Evolutionary conservation across 2,113 vertebrate genomes (phyloP).

Genomic region (Gymnarchus niloticus): DNA sequence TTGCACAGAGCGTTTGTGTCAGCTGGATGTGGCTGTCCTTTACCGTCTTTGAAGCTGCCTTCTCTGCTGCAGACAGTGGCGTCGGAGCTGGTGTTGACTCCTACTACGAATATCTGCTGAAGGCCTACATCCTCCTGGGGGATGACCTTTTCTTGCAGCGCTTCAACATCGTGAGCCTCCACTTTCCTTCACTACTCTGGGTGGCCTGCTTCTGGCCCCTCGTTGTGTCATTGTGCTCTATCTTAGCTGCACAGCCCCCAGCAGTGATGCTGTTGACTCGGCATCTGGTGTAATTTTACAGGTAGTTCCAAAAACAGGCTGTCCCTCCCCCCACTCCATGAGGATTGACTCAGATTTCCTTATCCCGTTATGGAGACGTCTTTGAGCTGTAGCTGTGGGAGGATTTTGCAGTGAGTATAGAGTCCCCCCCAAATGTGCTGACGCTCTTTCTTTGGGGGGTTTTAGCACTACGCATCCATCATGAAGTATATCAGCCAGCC

Average conservation of each 20-base stretch:
- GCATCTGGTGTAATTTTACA: too few species aligned
- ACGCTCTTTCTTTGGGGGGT: neutral
- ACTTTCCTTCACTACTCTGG: neutral
- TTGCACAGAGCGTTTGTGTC: neutral
- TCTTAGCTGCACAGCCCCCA: neutral
- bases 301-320: too few species aligned
- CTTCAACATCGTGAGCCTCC: constrained; percentile 86
- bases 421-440: neutral
- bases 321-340: too few species aligned
- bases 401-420: neutral
- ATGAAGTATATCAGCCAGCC: constrained; percentile 99
- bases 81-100: constrained; percentile 98
- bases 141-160: constrained; percentile 92
- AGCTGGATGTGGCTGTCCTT: constrained; percentile 18
- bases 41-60: too few species aligned
- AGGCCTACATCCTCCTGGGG: constrained; percentile 93
- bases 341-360: too few species aligned
- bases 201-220: neutral
- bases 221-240: neutral
- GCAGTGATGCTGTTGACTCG: neutral
- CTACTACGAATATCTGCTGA: constrained; percentile 95
- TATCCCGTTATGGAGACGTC: too few species aligned
- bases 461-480: constrained; percentile 94
- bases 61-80: constrained; percentile 78
- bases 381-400: neutral